Conservation (phyloP, 2,113 vertebrate species). For the Reinhardtius hippoglossoides region DNA sequence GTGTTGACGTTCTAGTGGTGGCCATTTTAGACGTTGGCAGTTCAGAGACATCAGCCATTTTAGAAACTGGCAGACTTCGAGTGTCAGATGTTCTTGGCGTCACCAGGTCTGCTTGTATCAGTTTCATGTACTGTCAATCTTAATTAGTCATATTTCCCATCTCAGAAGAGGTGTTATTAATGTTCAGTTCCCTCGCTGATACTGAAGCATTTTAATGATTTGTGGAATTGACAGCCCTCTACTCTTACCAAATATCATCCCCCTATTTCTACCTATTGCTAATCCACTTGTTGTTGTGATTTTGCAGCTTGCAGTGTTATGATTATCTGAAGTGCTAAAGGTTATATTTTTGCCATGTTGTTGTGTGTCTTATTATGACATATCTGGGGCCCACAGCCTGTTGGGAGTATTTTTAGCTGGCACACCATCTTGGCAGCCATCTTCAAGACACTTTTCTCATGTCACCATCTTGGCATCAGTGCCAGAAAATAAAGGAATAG, state of each 20-base stretch:
- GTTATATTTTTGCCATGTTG: conserved; percentile 53
- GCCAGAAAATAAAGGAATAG: conserved; percentile 30
- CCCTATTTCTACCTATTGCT: conserved; percentile 11
- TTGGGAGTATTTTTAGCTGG: conserved; percentile 69
- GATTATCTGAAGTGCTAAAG: conserved; percentile 37
- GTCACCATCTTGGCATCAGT: conserved; percentile 64
- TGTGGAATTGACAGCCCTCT: not conserved
- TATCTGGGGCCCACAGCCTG: conserved; percentile 65
- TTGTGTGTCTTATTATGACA: conserved; percentile 61
- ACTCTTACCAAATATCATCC: conserved; percentile 2
- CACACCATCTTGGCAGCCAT: conserved; percentile 70
- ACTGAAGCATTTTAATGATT: conserved; percentile 2
- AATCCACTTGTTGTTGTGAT: conserved; percentile 6
- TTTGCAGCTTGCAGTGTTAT: conserved; percentile 13
- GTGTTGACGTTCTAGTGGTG: conserved; percentile 48
- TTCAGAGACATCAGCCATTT: conserved; percentile 69
- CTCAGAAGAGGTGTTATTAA: conserved; percentile 7
- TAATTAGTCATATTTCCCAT: conserved; percentile 24
- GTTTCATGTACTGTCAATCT: conserved; percentile 31
- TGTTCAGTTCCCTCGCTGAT: conserved; percentile 1
- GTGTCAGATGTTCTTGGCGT: conserved; percentile 65
- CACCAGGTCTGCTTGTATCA: conserved; percentile 38
- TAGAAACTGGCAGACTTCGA: conserved; percentile 60
- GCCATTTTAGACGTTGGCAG: conserved; percentile 65
- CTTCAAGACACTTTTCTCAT: conserved; percentile 66